Evolutionary conservation across 1,140 invertebrate genomes (phyloP).

Genomic region (Aphelenchoides fujianensis): DNA sequence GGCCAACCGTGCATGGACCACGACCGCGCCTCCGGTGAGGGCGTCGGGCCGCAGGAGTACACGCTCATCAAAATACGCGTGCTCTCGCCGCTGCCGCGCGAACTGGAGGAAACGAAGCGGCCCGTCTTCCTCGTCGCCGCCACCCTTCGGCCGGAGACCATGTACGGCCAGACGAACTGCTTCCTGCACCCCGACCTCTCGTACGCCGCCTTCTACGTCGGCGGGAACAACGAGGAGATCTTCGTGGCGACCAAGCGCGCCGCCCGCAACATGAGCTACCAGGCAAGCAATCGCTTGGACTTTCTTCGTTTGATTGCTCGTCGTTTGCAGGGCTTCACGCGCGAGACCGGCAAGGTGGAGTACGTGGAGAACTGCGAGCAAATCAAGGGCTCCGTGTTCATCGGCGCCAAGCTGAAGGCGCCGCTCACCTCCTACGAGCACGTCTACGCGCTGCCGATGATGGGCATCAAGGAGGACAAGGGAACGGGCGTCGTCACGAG

Average conservation of each 20-base stretch:
- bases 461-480: slow-evolving; percentile 96
- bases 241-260: slow-evolving; percentile 75
- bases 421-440: slow-evolving; percentile 77
- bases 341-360: slow-evolving; percentile 75
- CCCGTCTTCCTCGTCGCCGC: slow-evolving; percentile 85
- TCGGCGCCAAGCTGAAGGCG: slow-evolving; percentile 77
- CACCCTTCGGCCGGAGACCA: slow-evolving; percentile 95
- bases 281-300: slow-evolving; percentile 23
- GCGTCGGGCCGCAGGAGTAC: slow-evolving; percentile 95
- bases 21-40: slow-evolving; percentile 89
- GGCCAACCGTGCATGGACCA: slow-evolving; percentile 99
- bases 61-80: slow-evolving; percentile 92
- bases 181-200: slow-evolving; percentile 92
- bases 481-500: slow-evolving; percentile 94
- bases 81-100: slow-evolving; percentile 63
- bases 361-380: slow-evolving; percentile 67
- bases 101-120: slow-evolving; percentile 51
- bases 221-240: slow-evolving; percentile 70
- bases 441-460: slow-evolving; percentile 92
- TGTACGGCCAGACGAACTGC: slow-evolving; percentile 99
- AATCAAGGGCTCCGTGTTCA: slow-evolving; percentile 64
- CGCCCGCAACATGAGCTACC: slow-evolving; percentile 30
- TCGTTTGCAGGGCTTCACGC: slow-evolving; percentile 84
- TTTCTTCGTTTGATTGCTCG: slow-evolving; percentile 11
- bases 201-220: slow-evolving; percentile 53